Percentiles rank a stretch among this genome's conserved stretches.
These are phyloP conservation scores for Delichon dasypus DNA, from an alignment of 2,797 vertebrate genomes.

Conservation along the genomic window DNA sequence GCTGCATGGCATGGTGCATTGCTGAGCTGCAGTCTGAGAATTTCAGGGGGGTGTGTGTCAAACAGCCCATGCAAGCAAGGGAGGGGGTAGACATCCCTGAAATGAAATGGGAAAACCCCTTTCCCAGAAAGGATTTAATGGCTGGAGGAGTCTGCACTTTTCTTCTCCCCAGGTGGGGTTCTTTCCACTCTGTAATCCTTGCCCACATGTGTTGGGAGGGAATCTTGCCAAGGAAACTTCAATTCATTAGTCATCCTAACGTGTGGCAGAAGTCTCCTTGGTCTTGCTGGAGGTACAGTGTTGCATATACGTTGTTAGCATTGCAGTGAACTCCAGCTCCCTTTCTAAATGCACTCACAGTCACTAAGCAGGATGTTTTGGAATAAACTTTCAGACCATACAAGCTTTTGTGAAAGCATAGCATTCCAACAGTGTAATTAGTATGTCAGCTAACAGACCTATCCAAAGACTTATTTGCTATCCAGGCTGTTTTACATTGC, in stretches of 20 bases:
- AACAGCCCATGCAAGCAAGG: background rate
- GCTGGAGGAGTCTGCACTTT: background rate
- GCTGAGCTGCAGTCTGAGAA: background rate
- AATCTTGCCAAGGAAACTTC: background rate
- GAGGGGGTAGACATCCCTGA: background rate
- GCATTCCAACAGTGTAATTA: background rate
- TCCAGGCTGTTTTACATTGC: background rate
- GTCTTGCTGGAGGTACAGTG: background rate
- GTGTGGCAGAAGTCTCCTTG: background rate
- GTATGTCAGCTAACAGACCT: background rate
- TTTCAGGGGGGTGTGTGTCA: background rate
- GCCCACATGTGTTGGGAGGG: background rate
- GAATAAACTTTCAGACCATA: background rate
- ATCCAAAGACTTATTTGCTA: background rate
- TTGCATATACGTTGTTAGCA: background rate
- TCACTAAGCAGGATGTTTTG: background rate
- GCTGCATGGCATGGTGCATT: background rate
- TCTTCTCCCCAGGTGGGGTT: background rate
- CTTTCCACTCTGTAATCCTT: background rate
- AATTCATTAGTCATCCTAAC: slow-evolving; percentile 3
- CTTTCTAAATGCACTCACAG: background rate
- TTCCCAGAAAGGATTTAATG: background rate
- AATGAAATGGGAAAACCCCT: background rate
- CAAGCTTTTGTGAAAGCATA: background rate
- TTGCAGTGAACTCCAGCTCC: background rate